These are phyloP conservation scores for Drosophila truncata DNA, from an alignment of 1,140 invertebrate species.

Conservation along the genomic window DNA sequence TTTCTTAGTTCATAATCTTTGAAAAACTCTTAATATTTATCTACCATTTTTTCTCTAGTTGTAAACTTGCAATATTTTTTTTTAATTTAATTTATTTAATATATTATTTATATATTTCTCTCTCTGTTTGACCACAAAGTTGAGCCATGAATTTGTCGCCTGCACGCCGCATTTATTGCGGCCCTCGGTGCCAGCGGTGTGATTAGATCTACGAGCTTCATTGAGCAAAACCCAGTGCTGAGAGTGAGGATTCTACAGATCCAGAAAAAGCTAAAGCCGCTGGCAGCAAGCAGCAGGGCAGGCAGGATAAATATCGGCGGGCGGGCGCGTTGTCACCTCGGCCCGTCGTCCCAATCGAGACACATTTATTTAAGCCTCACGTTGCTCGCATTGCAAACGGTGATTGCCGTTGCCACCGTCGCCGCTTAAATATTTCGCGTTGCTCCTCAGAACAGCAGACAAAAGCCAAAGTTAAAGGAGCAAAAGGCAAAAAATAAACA, in stretches of 20 bases:
- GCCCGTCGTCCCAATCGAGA: conserved; percentile 60
- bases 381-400: conserved; percentile 73
- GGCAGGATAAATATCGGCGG: conserved; percentile 37
- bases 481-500: conserved; percentile 35
- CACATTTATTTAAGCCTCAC: conserved; percentile 79
- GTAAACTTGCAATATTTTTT: no score
- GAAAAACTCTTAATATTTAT: no score
- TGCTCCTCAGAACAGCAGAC: conserved; percentile 31
- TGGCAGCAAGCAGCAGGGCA: conserved; percentile 16
- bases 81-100: background rate
- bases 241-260: conserved; percentile 9
- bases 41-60: background rate
- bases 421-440: conserved; percentile 59
- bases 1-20: no score
- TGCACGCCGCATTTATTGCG: conserved; percentile 51
- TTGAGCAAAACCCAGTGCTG: conserved; percentile 40
- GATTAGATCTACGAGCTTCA: conserved; percentile 76
- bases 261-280: conserved; percentile 5
- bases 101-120: background rate
- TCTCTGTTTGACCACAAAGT: conserved; percentile 15
- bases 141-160: conserved; percentile 69
- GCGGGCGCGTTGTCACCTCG: conserved; percentile 28
- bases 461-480: conserved; percentile 49
- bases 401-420: conserved; percentile 47
- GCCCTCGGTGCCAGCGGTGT: conserved; percentile 57